Evolutionary conservation across 2,888 invertebrate species (phyloP).

Genomic region (Cryptocephalus moraei): DNA sequence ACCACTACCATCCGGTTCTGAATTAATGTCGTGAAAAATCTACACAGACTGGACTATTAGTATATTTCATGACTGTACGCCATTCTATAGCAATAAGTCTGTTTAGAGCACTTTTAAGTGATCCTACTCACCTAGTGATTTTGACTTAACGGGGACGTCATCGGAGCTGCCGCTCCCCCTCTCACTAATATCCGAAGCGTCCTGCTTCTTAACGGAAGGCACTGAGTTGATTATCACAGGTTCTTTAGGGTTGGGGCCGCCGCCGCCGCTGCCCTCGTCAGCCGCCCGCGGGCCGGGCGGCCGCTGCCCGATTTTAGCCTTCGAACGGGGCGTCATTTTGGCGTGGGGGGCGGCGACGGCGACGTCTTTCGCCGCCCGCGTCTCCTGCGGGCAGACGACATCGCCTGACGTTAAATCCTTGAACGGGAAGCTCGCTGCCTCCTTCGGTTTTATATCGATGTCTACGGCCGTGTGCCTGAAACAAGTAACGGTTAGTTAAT

Average conservation of each 20-base stretch:
- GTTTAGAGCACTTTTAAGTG: too few species aligned
- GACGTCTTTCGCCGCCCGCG: background rate
- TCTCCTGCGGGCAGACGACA: background rate
- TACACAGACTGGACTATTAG: too few species aligned
- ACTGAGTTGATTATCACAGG: slow-evolving; percentile 20
- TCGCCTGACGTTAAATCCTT: background rate
- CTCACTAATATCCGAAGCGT: slow-evolving; percentile 19
- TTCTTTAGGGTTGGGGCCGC: slow-evolving; percentile 11
- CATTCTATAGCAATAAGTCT: too few species aligned
- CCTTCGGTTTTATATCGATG: slow-evolving; percentile 34
- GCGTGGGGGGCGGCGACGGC: background rate
- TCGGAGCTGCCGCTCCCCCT: slow-evolving; percentile 8
- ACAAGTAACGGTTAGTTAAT: slow-evolving; percentile 7
- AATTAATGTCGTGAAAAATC: too few species aligned
- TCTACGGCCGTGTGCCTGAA: slow-evolving; percentile 41
- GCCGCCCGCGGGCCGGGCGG: slow-evolving; percentile 1
- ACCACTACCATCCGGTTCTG: too few species aligned
- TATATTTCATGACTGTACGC: too few species aligned
- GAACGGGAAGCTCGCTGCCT: slow-evolving; percentile 1
- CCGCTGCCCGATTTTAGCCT: background rate
- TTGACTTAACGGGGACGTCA: slow-evolving; percentile 30
- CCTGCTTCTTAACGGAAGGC: slow-evolving; percentile 30
- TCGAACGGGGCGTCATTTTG: background rate
- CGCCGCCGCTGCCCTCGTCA: slow-evolving; percentile 6
- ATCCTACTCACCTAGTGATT: slow-evolving; percentile 31